A percentile compares a stretch with the other conserved stretches of the same genome.
These are phyloP conservation scores for Collichthys lucidus DNA, from an alignment of 2,113 vertebrate genomes.

Conservation along the genomic window DNA sequence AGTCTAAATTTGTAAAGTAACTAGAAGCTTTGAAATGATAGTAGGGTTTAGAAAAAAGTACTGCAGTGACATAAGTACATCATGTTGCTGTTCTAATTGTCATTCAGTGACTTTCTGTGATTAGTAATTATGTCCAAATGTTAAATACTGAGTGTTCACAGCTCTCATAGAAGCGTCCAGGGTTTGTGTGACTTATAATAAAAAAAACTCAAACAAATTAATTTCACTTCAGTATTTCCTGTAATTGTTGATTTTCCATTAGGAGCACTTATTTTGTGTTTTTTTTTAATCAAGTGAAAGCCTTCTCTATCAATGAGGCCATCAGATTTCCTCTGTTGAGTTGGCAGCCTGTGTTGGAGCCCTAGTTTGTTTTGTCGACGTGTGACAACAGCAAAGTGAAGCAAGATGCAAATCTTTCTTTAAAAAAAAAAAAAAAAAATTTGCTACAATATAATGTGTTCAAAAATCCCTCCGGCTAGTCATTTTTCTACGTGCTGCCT, in stretches of 20 bases:
- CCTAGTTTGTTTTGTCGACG: constrained; percentile 57
- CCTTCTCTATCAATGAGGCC: neutral
- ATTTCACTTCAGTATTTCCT: neutral
- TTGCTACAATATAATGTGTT: neutral
- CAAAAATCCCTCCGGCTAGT: neutral
- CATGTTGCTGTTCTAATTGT: too few relatives aligned
- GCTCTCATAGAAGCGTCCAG: neutral
- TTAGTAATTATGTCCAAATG: too few relatives aligned
- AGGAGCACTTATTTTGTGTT: too few relatives aligned
- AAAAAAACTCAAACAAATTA: neutral
- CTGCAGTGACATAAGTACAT: neutral
- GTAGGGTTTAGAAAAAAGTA: neutral
- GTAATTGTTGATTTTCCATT: neutral
- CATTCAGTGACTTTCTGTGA: neutral
- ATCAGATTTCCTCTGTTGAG: neutral
- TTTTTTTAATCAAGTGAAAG: neutral
- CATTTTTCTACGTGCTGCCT: neutral
- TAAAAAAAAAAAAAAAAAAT: too few relatives aligned
- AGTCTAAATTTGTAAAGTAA: neutral
- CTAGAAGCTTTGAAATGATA: neutral
- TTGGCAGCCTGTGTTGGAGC: neutral
- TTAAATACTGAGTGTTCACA: neutral
- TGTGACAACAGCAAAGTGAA: neutral
- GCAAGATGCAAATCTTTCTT: neutral
- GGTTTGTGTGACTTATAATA: neutral